Evolutionary conservation across 2,113 vertebrate species (phyloP).

Genomic region (Hippocampus abdominalis): DNA sequence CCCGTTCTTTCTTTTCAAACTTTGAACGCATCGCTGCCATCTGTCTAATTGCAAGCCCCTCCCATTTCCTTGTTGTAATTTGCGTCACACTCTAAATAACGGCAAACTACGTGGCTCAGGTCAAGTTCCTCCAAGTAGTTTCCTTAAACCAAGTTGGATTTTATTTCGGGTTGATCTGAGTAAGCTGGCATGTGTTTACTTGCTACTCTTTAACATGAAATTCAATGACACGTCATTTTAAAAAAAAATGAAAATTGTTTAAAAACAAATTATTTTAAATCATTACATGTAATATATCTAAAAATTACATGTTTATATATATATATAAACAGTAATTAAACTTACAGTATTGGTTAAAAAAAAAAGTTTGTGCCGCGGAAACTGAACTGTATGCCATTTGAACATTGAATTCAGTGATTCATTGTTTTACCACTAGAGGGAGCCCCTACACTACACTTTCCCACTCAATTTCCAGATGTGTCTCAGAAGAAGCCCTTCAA

Average conservation of each 20-base stretch:
- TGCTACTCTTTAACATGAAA: neutral
- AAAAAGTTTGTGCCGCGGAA: too few species aligned
- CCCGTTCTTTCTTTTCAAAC: conserved; percentile 43
- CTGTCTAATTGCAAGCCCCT: conserved; percentile 4
- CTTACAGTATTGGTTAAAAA: neutral
- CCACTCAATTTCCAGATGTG: too few species aligned
- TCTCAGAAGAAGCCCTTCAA: too few species aligned
- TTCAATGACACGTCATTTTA: neutral
- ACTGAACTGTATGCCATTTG: too few species aligned
- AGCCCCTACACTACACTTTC: too few species aligned
- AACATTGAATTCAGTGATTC: neutral
- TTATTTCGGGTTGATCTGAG: neutral
- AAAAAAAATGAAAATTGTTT: too few species aligned
- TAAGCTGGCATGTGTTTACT: neutral
- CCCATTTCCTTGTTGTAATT: conserved; percentile 26
- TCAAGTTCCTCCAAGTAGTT: too few species aligned
- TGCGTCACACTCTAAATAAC: conserved; percentile 32
- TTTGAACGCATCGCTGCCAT: conserved; percentile 10
- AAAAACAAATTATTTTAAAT: neutral
- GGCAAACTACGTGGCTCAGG: neutral
- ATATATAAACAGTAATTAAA: neutral
- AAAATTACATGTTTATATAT: neutral
- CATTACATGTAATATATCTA: neutral
- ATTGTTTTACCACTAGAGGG: neutral
- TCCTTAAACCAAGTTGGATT: neutral